Evolutionary conservation across 1,140 invertebrate species (phyloP), one percentile per base, ranked within the genome.

Genomic region (Drosophila repleta): DNA sequence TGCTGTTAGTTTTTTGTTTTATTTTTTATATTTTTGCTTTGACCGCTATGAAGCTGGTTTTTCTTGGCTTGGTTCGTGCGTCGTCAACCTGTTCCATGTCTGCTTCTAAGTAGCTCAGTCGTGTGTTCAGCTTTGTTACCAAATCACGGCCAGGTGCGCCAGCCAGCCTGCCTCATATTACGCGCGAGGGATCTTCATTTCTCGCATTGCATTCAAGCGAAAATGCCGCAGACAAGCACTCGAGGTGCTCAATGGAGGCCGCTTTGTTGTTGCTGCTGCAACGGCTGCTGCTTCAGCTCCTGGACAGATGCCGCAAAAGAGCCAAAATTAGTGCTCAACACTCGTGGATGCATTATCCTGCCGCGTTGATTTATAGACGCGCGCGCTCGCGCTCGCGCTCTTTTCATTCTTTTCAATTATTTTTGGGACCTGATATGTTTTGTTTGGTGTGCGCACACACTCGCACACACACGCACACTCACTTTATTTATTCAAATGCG

Each of bases 241-340:
- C 57, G 20, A 62, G 17, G 29, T 10, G 21, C 1, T 43, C 29
- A 52, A 45, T 46, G 41, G 32, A 18, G 45, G 17, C 17, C 26
- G 35, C 49, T 45, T 20, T 39, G 17, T 20, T 56, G 20, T 15
- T 56, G 1, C 21, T 56, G 53, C 20, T 56, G 37, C 52, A 24
- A 13, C 29, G 4, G 3, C 32, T 37, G 24, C 8, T 29, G 10
- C 21, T 7, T 32, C 48, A 35, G 56, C 68, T 43, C 61, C 57
- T 63, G 71, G 71, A 70, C 76, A 79, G 80, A 80, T 84, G 81
- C 66, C 55, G 56, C 53, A 57, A 52, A 45, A 56, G 52, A 58
- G 49, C 73, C 69, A 66, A 81, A 87, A 87, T 87, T 84, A 85
- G 81, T 79, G 64, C 55, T 77, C 81, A 69, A 75, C 76, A 84